Evolutionary conservation across 2,113 vertebrate species (phyloP).

Genomic region (Megalops atlanticus): DNA sequence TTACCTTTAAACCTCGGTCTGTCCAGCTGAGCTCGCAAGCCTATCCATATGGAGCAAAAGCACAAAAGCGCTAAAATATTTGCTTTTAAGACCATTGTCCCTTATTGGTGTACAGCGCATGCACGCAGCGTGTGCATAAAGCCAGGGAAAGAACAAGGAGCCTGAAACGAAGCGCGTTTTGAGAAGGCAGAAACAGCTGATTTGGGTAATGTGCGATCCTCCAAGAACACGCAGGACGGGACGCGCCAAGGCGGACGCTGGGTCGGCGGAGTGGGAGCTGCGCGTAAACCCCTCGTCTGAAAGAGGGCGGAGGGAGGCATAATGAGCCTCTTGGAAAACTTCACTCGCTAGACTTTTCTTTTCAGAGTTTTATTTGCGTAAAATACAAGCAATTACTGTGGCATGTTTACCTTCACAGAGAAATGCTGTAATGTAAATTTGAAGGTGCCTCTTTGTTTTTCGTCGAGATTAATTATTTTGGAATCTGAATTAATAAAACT

Average conservation of each 20-base stretch:
- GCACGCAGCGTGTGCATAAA: neutral
- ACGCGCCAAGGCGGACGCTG: neutral
- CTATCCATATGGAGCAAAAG: slow-evolving; percentile 41
- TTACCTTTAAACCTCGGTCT: slow-evolving; percentile 52
- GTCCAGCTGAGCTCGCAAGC: slow-evolving; percentile 38
- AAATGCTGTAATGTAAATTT: no score
- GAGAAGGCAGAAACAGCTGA: neutral
- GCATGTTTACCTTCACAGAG: no score
- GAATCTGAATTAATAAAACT: no score
- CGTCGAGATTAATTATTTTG: neutral
- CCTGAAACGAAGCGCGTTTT: neutral
- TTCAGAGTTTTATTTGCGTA: no score
- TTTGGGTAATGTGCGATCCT: neutral
- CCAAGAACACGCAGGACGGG: neutral
- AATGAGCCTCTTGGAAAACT: neutral
- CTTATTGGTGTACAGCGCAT: neutral
- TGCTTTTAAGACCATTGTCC: slow-evolving; percentile 56
- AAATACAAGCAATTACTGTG: no score
- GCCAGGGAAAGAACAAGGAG: neutral
- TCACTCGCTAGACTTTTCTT: no score
- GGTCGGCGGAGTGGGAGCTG: neutral
- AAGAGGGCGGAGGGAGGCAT: slow-evolving; percentile 16
- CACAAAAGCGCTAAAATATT: slow-evolving; percentile 60
- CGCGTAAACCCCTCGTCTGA: neutral
- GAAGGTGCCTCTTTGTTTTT: neutral